Percentiles rank a stretch among this genome's conserved stretches.
phyloP scores from a whole-genome alignment of 2,888 invertebrate genomes.

The Lampropteryx suffumata region DNA sequence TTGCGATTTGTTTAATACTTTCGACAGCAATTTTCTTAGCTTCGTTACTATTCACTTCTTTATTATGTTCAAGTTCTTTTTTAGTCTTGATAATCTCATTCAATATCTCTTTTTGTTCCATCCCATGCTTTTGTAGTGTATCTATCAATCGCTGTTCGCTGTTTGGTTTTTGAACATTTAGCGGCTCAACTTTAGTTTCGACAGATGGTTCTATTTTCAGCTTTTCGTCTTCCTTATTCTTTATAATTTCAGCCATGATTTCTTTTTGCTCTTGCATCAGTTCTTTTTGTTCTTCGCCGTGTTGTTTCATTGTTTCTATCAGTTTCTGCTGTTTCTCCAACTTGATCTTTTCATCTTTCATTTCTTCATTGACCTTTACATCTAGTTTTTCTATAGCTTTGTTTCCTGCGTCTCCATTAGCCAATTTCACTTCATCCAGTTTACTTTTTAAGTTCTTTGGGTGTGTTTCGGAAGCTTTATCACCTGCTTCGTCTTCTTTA shows the following conservation, averaged over 20 bases:
- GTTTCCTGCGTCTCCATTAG: slow-evolving; percentile 45
- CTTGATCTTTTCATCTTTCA: slow-evolving; percentile 46
- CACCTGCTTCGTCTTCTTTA: slow-evolving; percentile 43
- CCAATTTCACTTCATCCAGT: slow-evolving; percentile 41
- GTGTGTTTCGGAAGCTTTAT: slow-evolving; percentile 58
- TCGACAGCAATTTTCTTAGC: slow-evolving; percentile 78
- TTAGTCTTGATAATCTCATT: slow-evolving; percentile 83
- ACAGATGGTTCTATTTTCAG: slow-evolving; percentile 54
- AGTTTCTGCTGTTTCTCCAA: slow-evolving; percentile 73
- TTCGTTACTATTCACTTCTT: slow-evolving; percentile 67
- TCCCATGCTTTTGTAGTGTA: slow-evolving; percentile 86
- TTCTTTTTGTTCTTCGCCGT: slow-evolving; percentile 86
- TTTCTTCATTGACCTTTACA: slow-evolving; percentile 39
- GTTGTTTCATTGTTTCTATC: slow-evolving; percentile 85
- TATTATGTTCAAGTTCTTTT: slow-evolving; percentile 74
- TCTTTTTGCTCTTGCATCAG: slow-evolving; percentile 86
- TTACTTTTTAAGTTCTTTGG: slow-evolving; percentile 62
- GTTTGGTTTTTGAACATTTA: slow-evolving; percentile 17
- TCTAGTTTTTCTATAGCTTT: slow-evolving; percentile 44
- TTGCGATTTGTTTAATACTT: slow-evolving; percentile 77
- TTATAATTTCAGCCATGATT: slow-evolving; percentile 83
- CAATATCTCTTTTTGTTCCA: slow-evolving; percentile 86
- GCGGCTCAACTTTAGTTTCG: slow-evolving; percentile 43
- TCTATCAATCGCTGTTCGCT: slow-evolving; percentile 71
- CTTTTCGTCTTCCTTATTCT: slow-evolving; percentile 78